These are phyloP conservation scores for Elgonia sp. DNA, from an alignment of 2,888 invertebrate genomes.

Conservation along the genomic window DNA sequence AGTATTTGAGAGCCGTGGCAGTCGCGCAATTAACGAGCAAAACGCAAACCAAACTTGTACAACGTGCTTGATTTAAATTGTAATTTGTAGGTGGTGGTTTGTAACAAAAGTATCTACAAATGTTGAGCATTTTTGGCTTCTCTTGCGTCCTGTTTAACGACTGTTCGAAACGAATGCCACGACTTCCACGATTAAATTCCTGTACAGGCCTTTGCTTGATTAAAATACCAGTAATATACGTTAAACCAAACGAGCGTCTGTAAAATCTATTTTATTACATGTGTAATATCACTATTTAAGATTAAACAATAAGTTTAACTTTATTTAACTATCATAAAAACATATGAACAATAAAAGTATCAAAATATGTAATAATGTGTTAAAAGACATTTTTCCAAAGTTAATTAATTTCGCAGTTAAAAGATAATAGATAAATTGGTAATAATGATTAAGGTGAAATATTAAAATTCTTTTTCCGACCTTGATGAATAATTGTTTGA, in stretches of 20 bases:
- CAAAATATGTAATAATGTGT: too few species aligned
- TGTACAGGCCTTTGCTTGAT: slow-evolving; percentile 63
- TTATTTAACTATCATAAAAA: not conserved
- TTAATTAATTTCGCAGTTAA: too few species aligned
- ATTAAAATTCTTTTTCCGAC: too few species aligned
- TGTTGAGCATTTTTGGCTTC: slow-evolving; percentile 53
- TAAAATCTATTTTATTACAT: not conserved
- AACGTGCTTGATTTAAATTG: slow-evolving; percentile 25
- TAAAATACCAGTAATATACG: slow-evolving; percentile 46
- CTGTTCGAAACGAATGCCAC: slow-evolving; percentile 62
- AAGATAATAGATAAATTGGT: too few species aligned
- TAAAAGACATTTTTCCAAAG: too few species aligned
- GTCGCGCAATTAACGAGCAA: slow-evolving; percentile 43
- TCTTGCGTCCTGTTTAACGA: slow-evolving; percentile 8
- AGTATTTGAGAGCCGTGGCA: slow-evolving; percentile 53
- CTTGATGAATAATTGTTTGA: too few species aligned
- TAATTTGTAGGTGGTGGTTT: not conserved
- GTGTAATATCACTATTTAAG: not conserved
- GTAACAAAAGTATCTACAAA: slow-evolving; percentile 47
- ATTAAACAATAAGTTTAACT: not conserved
- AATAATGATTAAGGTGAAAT: too few species aligned
- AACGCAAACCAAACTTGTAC: slow-evolving; percentile 32
- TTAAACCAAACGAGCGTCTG: slow-evolving; percentile 61
- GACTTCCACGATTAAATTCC: slow-evolving; percentile 62
- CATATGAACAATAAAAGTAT: too few species aligned